A percentile compares a stretch with the other conserved stretches of the same genome.
Conservation (phyloP, 2,113 vertebrate genomes). For the Rana temporaria region DNA sequence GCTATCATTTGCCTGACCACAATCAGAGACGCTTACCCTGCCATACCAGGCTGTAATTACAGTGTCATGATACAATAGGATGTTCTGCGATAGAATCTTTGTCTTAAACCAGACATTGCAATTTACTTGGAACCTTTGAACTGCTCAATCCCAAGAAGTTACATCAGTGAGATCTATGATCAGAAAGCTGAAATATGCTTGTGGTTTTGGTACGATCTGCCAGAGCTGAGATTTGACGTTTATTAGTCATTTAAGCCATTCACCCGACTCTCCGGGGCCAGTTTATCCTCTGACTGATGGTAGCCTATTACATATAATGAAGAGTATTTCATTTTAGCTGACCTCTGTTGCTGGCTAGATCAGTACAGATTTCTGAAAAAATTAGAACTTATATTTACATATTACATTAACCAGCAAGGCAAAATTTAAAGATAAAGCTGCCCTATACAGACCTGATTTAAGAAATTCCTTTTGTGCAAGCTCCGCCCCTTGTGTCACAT, state of each 20-base stretch:
- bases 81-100: slow-evolving; percentile 3
- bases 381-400: no score
- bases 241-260: slow-evolving; percentile 27
- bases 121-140: slow-evolving; percentile 42
- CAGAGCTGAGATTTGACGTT: slow-evolving; percentile 11
- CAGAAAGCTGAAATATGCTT: slow-evolving; percentile 21
- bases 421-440: no score
- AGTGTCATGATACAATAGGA: slow-evolving; percentile 17
- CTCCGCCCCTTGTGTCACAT: no score
- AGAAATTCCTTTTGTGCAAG: no score
- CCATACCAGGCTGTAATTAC: slow-evolving; percentile 25
- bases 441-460: no score
- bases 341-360: neutral
- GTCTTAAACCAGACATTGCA: slow-evolving; percentile 31
- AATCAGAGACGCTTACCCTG: neutral
- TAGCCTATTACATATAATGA: neutral
- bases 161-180: slow-evolving; percentile 28
- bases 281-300: slow-evolving; percentile 11
- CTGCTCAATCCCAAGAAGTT: slow-evolving; percentile 16
- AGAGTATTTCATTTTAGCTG: neutral
- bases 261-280: neutral
- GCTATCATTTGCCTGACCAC: slow-evolving; percentile 34
- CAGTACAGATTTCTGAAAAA: no score
- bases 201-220: slow-evolving; percentile 25
- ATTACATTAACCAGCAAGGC: no score